These are phyloP conservation scores for Calidris pugnax DNA, from an alignment of 2,113 vertebrate genomes.

Conservation along the genomic window DNA sequence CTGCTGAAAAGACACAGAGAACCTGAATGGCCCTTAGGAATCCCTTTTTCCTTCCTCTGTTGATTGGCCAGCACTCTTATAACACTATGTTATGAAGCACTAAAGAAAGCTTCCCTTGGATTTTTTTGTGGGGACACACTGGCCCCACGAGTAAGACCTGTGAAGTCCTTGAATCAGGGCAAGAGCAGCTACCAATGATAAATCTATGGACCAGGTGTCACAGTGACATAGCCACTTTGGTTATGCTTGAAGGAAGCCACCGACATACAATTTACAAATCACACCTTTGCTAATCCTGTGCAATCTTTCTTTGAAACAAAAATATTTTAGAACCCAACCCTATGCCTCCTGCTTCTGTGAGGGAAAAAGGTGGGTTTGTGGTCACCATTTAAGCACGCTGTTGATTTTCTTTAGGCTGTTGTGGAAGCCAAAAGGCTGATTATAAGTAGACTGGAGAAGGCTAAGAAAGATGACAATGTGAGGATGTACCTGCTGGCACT, in stretches of 20 bases:
- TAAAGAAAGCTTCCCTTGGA: background rate
- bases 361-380: background rate
- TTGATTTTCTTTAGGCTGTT: constrained; percentile 79
- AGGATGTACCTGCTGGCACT: constrained; percentile 90
- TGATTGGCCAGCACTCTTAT: background rate
- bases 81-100: background rate
- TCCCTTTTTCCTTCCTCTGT: background rate
- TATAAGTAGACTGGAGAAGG: constrained; percentile 82
- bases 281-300: background rate
- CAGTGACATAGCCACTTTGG: background rate
- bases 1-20: background rate
- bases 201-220: background rate
- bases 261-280: background rate
- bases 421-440: constrained; percentile 87
- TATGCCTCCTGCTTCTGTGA: background rate
- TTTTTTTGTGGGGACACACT: background rate
- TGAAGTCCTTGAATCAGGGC: background rate
- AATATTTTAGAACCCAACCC: background rate
- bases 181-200: background rate
- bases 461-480: constrained; percentile 81
- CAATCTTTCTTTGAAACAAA: background rate
- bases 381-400: background rate
- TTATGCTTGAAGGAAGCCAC: background rate
- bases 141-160: background rate
- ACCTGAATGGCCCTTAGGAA: background rate